A percentile compares a stretch with the other conserved stretches of the same genome.
Conservation (phyloP, 2,888 invertebrate genomes). For the Isotomurus palustris region DNA sequence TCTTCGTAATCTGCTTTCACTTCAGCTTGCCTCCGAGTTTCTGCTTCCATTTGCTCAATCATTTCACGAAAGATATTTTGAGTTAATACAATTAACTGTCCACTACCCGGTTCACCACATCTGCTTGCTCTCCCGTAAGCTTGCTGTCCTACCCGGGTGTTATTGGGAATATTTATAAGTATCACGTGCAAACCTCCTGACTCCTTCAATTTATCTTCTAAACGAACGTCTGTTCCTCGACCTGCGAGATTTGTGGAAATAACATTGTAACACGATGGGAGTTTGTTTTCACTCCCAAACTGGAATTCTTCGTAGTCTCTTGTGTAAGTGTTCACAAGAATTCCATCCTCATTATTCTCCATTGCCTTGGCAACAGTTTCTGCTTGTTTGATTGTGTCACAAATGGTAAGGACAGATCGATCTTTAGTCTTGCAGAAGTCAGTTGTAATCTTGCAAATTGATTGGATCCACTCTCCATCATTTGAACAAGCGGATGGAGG, state of each 20-base stretch:
- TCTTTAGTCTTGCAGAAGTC: background rate
- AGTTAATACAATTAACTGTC: slow-evolving; percentile 42
- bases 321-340: too few relatives aligned
- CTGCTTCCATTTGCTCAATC: slow-evolving; percentile 37
- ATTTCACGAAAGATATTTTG: background rate
- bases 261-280: slow-evolving; percentile 46
- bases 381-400: background rate
- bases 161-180: slow-evolving; percentile 50
- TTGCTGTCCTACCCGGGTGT: slow-evolving; percentile 50
- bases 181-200: slow-evolving; percentile 50
- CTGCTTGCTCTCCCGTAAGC: slow-evolving; percentile 50
- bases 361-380: too few relatives aligned
- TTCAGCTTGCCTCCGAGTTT: slow-evolving; percentile 39
- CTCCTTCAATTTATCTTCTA: slow-evolving; percentile 39
- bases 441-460: background rate
- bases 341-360: too few relatives aligned
- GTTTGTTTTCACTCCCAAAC: too few relatives aligned
- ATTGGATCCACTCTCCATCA: background rate
- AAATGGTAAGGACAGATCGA: background rate
- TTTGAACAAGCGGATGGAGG: background rate
- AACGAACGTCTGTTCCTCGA: slow-evolving; percentile 50
- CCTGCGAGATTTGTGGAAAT: slow-evolving; percentile 51
- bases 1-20: slow-evolving; percentile 41
- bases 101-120: slow-evolving; percentile 49
- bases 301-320: too few relatives aligned